A percentile compares a stretch with the other conserved stretches of the same genome.
These are phyloP conservation scores for Sturnira hondurensis DNA, from an alignment of 2,113 vertebrate genomes.

Conservation along the genomic window DNA sequence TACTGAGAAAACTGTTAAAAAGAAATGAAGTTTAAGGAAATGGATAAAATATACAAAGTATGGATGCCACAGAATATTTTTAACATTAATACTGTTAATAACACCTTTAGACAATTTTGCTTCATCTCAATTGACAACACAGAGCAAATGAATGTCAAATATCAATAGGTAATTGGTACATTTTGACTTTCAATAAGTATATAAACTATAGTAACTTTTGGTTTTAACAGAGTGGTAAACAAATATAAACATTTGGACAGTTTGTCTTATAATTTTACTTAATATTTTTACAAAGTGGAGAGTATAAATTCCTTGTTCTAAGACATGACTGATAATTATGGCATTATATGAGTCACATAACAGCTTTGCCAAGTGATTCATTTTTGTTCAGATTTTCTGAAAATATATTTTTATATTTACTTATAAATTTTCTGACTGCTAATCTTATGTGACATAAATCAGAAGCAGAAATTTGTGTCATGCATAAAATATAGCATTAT, in stretches of 20 bases:
- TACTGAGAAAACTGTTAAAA: not conserved
- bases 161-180: not conserved
- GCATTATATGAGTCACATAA: conserved; percentile 32
- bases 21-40: not conserved
- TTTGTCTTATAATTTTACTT: not conserved
- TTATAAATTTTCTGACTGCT: conserved; percentile 1
- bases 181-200: not conserved
- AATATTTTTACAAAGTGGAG: not conserved
- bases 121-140: not conserved
- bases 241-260: not conserved
- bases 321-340: conserved; percentile 65
- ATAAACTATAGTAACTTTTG: not conserved
- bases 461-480: conserved; percentile 27
- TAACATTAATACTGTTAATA: not conserved
- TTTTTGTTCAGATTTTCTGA: conserved; percentile 15
- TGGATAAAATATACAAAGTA: not conserved
- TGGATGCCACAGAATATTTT: not conserved
- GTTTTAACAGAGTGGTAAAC: not conserved
- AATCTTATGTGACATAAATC: conserved; percentile 37
- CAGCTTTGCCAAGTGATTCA: conserved; percentile 31
- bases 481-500: conserved; percentile 33
- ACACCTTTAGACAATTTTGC: not conserved
- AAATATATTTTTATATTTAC: conserved; percentile 65
- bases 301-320: conserved; percentile 55
- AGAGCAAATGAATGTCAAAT: not conserved